Conservation (phyloP, 2,888 invertebrate genomes). For the Exocentrus adspersus region DNA sequence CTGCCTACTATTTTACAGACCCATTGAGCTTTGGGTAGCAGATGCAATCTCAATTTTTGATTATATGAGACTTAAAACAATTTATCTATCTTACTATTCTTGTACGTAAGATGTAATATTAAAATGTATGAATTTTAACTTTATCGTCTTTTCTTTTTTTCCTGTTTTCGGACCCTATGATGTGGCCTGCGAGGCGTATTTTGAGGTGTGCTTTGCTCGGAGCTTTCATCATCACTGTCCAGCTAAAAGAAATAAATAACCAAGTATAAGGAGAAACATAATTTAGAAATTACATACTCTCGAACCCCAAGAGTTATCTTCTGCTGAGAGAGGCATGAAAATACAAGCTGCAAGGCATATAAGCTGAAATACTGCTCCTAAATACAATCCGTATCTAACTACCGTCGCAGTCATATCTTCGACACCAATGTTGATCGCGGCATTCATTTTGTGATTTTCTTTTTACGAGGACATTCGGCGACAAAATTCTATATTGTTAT, state of each 20-base stretch:
- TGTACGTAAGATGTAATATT: too few relatives aligned
- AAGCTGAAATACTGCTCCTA: slow-evolving; percentile 89
- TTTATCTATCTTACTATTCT: too few relatives aligned
- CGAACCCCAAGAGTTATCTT: slow-evolving; percentile 60
- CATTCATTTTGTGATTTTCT: slow-evolving; percentile 62
- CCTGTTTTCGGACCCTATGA: slow-evolving; percentile 72
- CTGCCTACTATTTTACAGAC: too few relatives aligned
- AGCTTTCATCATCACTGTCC: slow-evolving; percentile 79
- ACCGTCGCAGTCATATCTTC: slow-evolving; percentile 79
- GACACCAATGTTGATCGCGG: slow-evolving; percentile 66
- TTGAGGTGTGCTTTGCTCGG: slow-evolving; percentile 77
- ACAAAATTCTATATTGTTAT: too few relatives aligned
- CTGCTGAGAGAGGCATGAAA: slow-evolving; percentile 75
- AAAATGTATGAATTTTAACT: slow-evolving; percentile 26
- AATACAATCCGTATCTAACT: slow-evolving; percentile 81
- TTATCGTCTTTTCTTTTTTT: slow-evolving; percentile 77
- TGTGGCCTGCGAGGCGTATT: slow-evolving; percentile 74
- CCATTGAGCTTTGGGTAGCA: too few relatives aligned
- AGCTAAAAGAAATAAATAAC: slow-evolving; percentile 58
- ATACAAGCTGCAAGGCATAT: slow-evolving; percentile 85
- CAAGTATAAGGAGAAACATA: not conserved
- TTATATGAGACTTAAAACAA: too few relatives aligned
- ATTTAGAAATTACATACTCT: slow-evolving; percentile 62
- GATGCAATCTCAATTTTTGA: too few relatives aligned
- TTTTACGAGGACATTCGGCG: too few relatives aligned